Percentiles rank a stretch among this genome's conserved stretches.
Evolutionary conservation across 2,888 invertebrate genomes (phyloP).

Genomic region (Ectemnius continuus): DNA sequence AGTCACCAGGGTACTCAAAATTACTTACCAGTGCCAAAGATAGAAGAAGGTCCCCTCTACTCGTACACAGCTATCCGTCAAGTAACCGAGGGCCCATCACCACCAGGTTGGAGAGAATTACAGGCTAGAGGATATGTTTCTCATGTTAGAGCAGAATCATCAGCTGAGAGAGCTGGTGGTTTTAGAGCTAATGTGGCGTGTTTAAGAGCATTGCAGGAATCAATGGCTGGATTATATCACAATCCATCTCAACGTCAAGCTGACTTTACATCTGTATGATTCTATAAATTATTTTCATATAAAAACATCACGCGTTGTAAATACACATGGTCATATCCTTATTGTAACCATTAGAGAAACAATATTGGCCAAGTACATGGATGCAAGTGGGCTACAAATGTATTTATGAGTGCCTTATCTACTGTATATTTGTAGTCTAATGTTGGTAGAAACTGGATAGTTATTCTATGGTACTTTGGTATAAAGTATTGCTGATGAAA

Average conservation of each 20-base stretch:
- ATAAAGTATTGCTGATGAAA: no score
- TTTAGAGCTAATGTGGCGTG: slow-evolving; percentile 91
- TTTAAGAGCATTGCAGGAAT: slow-evolving; percentile 92
- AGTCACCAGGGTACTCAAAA: slow-evolving; percentile 82
- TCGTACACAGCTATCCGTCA: slow-evolving; percentile 81
- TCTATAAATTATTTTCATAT: slow-evolving; percentile 23
- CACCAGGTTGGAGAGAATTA: slow-evolving; percentile 84
- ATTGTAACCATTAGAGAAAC: no score
- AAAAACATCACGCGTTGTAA: slow-evolving; percentile 18
- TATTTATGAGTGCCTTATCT: no score
- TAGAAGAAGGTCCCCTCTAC: slow-evolving; percentile 89
- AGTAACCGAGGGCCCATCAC: slow-evolving; percentile 84
- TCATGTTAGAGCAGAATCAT: slow-evolving; percentile 86
- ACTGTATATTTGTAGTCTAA: no score
- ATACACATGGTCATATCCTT: no score
- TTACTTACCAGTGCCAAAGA: slow-evolving; percentile 84
- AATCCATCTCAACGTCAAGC: slow-evolving; percentile 68
- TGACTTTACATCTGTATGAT: slow-evolving; percentile 54
- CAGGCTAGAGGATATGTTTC: slow-evolving; percentile 84
- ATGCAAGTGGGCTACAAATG: no score
- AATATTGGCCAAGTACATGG: no score
- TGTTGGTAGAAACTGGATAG: no score
- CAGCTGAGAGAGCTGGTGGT: slow-evolving; percentile 91
- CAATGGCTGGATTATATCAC: slow-evolving; percentile 87
- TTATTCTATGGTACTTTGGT: no score